Evolutionary conservation across 2,888 invertebrate species (phyloP), one percentile per base, ranked within the genome.

Genomic region (Iselma pallidipennis): DNA sequence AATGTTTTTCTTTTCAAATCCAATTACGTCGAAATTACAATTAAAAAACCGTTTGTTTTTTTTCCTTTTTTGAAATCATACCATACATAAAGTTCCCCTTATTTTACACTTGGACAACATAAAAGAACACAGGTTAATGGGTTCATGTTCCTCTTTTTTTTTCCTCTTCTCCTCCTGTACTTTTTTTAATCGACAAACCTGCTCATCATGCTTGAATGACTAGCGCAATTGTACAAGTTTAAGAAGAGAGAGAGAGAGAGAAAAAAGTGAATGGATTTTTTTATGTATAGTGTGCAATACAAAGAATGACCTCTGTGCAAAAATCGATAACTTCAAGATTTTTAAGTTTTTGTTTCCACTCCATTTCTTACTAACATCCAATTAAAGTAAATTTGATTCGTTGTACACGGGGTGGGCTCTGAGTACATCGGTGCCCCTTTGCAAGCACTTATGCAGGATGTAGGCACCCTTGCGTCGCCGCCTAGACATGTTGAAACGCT

Each of bases 1-100:
- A n/a, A n/a, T 54, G 49, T 58, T 55, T 55, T 55, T 50, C 42
- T 50, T 49, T 21, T 37, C 19, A 51, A 10, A 31, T 31, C 2
- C 1, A 31, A 31, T n/a, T 31, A 12, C 31, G n/a, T 12, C 31
- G 12, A n/a, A n/a, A n/a, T n/a, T 31, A 31, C 10, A 12, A 12
- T 31, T 31, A 31, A 4, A 4, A 29, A 31, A 31, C 31, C 12
- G 31, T 31, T 33, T n/a, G n/a, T n/a, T n/a, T n/a, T n/a, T n/a
- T n/a, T n/a, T n/a, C n/a, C n/a, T n/a, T n/a, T 37, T 37, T 37
- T 16, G 37, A 37, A 37, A 37, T 37, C 16, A 2, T 37, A 21
- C 42, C 9, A 9, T 19, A 9, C 3, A 29, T 19, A 19, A 42
- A 9, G 14, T 42, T 19, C 2, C 42, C 21, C 21, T 21, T 42